Base-by-base conservation (phyloP, 2,797 vertebrate species). In the Brotogeris chrysoptera region DNA sequence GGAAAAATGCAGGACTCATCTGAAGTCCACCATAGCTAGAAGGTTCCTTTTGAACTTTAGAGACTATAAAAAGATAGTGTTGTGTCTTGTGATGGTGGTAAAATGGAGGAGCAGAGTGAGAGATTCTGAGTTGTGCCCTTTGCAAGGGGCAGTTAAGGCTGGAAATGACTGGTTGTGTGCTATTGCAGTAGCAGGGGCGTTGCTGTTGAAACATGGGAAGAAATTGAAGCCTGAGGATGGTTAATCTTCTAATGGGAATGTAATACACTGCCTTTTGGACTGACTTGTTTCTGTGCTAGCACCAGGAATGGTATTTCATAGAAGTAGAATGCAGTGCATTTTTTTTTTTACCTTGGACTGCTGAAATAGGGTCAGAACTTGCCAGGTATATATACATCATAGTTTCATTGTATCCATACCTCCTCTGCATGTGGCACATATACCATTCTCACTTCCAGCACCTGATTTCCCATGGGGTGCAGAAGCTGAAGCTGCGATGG, bases 311-410 rank as follows among this genome's bases (percentile, higher is more conserved):
- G 23, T 43, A 47, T 86, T 74, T 88, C n/a, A 55, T 20, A 38
- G 36, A 65, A 71, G 32, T 3, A 71, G 11, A 82, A 66, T 0
- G 0, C 27, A 30, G n/a, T 8, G 25, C 1, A 2, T 1, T 32
- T 73, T 79, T 32, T 73, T 79, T 91, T 46, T 49, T 90, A 24
- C n/a, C 30, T 64, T 30, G 49, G 32, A 10, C 59, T 81, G 30
- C 49, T 53, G 53, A 59, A 79, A 79, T 3, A 72, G 53, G 28
- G 30, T 59, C 24, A 84, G 49, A 81, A 27, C 12, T 82, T 91
- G 86, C 61, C 20, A 49, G 28, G 19, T 49, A 13, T 49, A 49
- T 20, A 14, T 19, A n/a, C 8, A 34, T 32, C 0, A 1, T 16
- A 24, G 13, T n/a, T 86, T 91, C 82, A 21, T 74, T n/a, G 23